Base-by-base conservation (phyloP, 2,888 invertebrate species). In the Nomada ferruginata region DNA sequence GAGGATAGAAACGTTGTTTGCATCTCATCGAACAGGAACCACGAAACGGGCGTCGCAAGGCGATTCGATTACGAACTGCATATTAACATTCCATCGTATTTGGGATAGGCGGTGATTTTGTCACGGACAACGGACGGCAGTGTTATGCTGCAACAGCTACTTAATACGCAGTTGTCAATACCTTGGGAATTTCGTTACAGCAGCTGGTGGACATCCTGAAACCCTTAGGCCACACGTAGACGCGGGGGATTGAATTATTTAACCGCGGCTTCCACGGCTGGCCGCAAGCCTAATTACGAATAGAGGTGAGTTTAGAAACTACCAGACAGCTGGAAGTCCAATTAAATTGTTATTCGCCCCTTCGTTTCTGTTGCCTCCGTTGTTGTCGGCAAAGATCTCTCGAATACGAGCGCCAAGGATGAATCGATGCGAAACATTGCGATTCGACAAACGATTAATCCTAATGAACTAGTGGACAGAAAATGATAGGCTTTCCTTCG, bases 271-370 rank as follows among this genome's bases (percentile, higher is more conserved):
- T 64, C 82, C 84, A 76, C 76, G 72, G 70, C 75, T 74, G 64
- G 76, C 83, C 81, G 65, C 82, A 83, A 82, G 83, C 80, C 83
- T 87, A 87, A 87, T 87, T 87, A 87, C 85, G 80, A 86, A 82
- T 79, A 64, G 77, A 86, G 86, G 84, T 65, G 79, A 78, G 83
- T 85, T 78, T 77, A 72, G 79, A 82, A 79, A 80, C 85, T 81
- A 59, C 29, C 44, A 69, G 84, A 65, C 66, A 55, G 71, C 76
- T 75, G 63, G 42, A 66, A 79, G 78, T 87, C 68, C 73, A 82
- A 87, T 87, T 87, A 87, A 87, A 87, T 76, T 78, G 82, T 87
- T 79, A 79, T 71, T 79, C 84, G 76, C 77, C 77, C 60, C 74
- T 57, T 76, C 61, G 69, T 42, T 44, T 72, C 68, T 69, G 60